Evolutionary conservation across 2,797 vertebrate species (phyloP).

Genomic region (Xiphophorus birchmanni): DNA sequence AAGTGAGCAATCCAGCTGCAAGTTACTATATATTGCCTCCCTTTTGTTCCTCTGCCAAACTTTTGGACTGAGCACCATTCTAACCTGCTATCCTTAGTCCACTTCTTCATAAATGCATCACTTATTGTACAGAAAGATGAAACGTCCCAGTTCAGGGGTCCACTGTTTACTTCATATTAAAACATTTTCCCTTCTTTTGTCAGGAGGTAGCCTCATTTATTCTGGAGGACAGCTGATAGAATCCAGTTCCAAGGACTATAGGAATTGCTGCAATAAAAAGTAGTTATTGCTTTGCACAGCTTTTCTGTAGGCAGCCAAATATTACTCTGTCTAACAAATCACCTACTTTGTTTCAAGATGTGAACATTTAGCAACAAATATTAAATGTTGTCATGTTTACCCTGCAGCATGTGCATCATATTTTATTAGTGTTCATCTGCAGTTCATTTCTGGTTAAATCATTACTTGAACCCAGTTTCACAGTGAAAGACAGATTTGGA

Average conservation of each 20-base stretch:
- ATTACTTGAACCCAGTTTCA: slow-evolving; percentile 51
- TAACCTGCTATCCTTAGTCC: slow-evolving; percentile 44
- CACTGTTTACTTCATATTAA: slow-evolving; percentile 66
- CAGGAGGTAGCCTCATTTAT: slow-evolving; percentile 33
- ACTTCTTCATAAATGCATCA: slow-evolving; percentile 25
- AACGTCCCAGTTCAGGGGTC: slow-evolving; percentile 46
- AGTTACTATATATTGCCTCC: slow-evolving; percentile 49
- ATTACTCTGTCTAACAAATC: not conserved
- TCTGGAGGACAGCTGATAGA: slow-evolving; percentile 18
- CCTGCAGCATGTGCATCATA: slow-evolving; percentile 27
- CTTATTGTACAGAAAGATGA: slow-evolving; percentile 42
- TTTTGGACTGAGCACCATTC: slow-evolving; percentile 51
- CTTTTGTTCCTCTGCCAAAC: slow-evolving; percentile 69
- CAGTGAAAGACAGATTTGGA: slow-evolving; percentile 50
- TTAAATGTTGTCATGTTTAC: slow-evolving; percentile 54
- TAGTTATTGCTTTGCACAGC: slow-evolving; percentile 10
- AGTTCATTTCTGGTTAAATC: slow-evolving; percentile 31
- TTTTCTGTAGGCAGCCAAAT: slow-evolving; percentile 21
- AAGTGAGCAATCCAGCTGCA: slow-evolving; percentile 50
- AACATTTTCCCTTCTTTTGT: slow-evolving; percentile 45
- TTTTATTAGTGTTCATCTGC: slow-evolving; percentile 31
- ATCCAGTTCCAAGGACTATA: slow-evolving; percentile 3
- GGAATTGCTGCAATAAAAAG: slow-evolving; percentile 5
- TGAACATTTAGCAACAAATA: slow-evolving; percentile 15
- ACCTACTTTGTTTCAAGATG: slow-evolving; percentile 2